Evolutionary conservation across 2,113 vertebrate species (phyloP).

Genomic region (Nesoenas mayeri): DNA sequence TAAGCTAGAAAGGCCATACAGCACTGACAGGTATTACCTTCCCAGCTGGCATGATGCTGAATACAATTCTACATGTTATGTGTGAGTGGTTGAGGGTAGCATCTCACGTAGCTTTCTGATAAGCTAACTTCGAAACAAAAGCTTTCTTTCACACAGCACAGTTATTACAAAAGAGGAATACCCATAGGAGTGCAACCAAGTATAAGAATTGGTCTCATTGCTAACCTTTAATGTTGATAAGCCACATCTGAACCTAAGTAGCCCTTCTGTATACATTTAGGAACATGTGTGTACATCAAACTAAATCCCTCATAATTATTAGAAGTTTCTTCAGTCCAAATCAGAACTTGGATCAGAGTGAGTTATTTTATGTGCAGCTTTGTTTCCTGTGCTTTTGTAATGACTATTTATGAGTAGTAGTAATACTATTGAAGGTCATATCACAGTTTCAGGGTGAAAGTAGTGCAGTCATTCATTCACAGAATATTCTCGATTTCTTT

Average conservation of each 20-base stretch:
- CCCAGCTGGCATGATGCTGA: background rate
- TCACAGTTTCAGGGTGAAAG: background rate
- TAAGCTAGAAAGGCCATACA: background rate
- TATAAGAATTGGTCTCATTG: background rate
- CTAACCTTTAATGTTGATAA: background rate
- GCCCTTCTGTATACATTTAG: background rate
- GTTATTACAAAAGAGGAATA: background rate
- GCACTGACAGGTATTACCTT: background rate
- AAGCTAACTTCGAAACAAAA: background rate
- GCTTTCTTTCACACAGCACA: background rate
- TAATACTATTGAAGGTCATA: background rate
- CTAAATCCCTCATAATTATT: background rate
- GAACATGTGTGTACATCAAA: background rate
- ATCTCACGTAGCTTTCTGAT: background rate
- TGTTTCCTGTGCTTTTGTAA: background rate
- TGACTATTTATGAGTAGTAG: background rate
- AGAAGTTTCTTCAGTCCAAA: background rate
- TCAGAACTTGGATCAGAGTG: background rate
- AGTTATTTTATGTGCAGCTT: background rate
- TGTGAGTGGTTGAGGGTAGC: background rate
- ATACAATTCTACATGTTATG: rapidly evolving
- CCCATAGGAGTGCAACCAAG: background rate
- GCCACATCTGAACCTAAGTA: background rate
- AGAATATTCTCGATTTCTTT: background rate
- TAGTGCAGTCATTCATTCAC: background rate